Evolutionary conservation across 2,797 vertebrate genomes (phyloP).

Genomic region (Takifugu ocellatus): DNA sequence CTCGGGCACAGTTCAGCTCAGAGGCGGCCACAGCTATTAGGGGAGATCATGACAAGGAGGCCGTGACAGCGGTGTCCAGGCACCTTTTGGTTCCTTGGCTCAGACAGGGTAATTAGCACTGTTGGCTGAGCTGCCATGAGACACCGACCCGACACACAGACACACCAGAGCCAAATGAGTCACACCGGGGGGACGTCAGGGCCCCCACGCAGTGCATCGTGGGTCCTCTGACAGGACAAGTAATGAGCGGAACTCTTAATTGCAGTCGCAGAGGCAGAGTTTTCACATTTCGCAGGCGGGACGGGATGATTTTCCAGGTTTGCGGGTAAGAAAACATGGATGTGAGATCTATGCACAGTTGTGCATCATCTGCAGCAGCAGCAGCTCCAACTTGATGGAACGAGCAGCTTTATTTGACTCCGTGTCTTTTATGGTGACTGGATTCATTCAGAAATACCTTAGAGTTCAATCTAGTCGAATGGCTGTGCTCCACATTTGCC

Average conservation of each 20-base stretch:
- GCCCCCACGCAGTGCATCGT: too few relatives aligned
- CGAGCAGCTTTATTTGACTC: conserved; percentile 22
- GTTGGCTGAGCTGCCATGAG: conserved; percentile 14
- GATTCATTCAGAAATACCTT: conserved; percentile 41
- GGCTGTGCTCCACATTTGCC: conserved; percentile 42
- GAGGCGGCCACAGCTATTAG: background rate
- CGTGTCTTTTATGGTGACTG: conserved; percentile 14
- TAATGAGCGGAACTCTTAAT: too few relatives aligned
- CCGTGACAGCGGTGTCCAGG: conserved; percentile 16
- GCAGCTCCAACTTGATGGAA: background rate
- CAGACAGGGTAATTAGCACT: conserved; percentile 48
- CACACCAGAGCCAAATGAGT: conserved; percentile 53
- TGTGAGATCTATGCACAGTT: too few relatives aligned
- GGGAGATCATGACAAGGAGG: conserved; percentile 13
- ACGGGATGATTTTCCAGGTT: too few relatives aligned
- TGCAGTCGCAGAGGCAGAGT: too few relatives aligned
- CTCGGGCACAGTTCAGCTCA: background rate
- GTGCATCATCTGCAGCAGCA: conserved; percentile 5
- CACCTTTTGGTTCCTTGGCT: conserved; percentile 5
- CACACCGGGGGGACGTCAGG: conserved; percentile 40
- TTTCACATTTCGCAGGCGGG: too few relatives aligned
- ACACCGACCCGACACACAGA: conserved; percentile 20
- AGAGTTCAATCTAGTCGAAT: conserved; percentile 28
- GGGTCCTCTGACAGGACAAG: too few relatives aligned
- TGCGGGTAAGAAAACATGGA: too few relatives aligned